These are phyloP conservation scores for Misgurnus mizolepis DNA, from an alignment of 2,113 vertebrate species.

Conservation along the genomic window DNA sequence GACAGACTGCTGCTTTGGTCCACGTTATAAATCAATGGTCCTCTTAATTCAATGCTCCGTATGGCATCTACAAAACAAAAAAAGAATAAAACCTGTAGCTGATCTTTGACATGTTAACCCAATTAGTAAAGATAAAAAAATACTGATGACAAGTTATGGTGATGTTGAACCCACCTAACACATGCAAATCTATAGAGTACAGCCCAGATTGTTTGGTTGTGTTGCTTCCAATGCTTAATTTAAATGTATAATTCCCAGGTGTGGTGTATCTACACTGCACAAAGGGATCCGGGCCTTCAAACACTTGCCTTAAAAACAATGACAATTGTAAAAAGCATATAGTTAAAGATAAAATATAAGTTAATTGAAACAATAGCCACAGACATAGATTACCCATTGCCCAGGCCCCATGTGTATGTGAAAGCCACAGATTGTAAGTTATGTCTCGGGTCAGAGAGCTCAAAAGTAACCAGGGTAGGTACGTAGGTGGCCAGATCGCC, in stretches of 20 bases:
- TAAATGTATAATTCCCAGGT: constrained; percentile 74
- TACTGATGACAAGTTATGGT: neutral
- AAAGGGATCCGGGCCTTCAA: constrained; percentile 74
- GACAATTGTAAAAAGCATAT: neutral
- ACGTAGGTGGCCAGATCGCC: constrained; percentile 71
- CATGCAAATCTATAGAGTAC: constrained; percentile 75
- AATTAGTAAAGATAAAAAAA: neutral
- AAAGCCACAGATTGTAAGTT: constrained; percentile 77
- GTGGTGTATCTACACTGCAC: constrained; percentile 75
- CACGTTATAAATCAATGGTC: constrained; percentile 72
- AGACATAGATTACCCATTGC: constrained; percentile 78
- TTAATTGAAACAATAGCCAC: neutral
- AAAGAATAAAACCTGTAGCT: neutral
- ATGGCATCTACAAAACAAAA: constrained; percentile 77
- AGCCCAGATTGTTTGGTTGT: constrained; percentile 63
- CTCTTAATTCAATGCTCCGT: constrained; percentile 77
- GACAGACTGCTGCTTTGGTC: constrained; percentile 76
- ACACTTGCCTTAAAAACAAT: constrained; percentile 69
- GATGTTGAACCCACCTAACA: constrained; percentile 74
- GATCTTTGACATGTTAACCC: neutral
- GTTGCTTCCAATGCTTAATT: constrained; percentile 74
- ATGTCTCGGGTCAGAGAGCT: constrained; percentile 77
- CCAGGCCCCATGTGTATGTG: constrained; percentile 85
- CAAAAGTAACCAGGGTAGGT: constrained; percentile 77
- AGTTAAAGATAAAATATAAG: neutral